Evolutionary conservation across 2,797 vertebrate species (phyloP).

Genomic region (Menidia menidia): DNA sequence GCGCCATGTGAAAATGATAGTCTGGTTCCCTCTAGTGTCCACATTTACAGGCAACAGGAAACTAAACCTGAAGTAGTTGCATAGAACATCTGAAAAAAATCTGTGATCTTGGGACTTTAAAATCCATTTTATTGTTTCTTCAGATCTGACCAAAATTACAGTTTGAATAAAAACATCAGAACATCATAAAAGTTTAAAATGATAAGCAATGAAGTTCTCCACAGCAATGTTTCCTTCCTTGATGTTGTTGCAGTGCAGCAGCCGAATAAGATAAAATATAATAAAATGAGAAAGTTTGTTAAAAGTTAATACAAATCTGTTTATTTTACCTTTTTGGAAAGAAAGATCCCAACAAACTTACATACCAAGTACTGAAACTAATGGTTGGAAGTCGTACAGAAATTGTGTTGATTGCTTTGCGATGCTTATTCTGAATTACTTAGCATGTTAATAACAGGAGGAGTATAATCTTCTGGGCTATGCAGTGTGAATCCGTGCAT

Average conservation of each 20-base stretch:
- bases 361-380: neutral
- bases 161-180: neutral
- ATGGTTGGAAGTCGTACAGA: neutral
- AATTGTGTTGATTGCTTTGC: constrained; percentile 6
- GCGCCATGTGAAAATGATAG: neutral
- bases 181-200: neutral
- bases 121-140: neutral
- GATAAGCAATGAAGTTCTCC: neutral
- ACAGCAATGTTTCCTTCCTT: neutral
- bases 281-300: neutral
- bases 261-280: neutral
- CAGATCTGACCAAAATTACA: too few species aligned
- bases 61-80: too few species aligned
- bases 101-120: neutral
- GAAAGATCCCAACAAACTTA: neutral
- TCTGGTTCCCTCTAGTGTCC: constrained; percentile 43
- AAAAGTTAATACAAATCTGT: neutral
- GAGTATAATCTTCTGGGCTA: constrained; percentile 10
- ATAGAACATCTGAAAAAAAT: too few species aligned
- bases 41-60: neutral
- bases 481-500: constrained; percentile 19
- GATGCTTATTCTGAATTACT: constrained; percentile 8
- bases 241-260: neutral
- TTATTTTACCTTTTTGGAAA: neutral
- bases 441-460: neutral